Evolutionary conservation across 2,113 vertebrate genomes (phyloP).

Genomic region (Pseudorasbora parva): DNA sequence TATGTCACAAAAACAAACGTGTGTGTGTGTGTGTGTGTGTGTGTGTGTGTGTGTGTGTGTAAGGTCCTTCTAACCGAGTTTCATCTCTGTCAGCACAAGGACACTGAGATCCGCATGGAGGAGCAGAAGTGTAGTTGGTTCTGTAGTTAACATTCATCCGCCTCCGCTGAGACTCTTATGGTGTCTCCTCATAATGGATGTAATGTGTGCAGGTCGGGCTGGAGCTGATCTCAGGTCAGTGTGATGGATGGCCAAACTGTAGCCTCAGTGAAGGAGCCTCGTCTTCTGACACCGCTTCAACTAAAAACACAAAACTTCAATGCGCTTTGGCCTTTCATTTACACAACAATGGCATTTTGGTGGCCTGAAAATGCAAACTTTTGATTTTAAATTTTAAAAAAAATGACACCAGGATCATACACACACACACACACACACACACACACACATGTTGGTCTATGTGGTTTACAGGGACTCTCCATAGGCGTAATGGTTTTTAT

Average conservation of each 20-base stretch:
- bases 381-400: too few relatives aligned
- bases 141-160: slow-evolving; percentile 2
- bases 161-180: slow-evolving; percentile 19
- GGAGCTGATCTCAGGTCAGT: slow-evolving; percentile 49
- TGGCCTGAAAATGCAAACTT: too few relatives aligned
- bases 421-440: too few relatives aligned
- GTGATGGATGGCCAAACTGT: slow-evolving; percentile 65
- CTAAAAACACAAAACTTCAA: too few relatives aligned
- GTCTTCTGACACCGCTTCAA: neutral
- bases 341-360: too few relatives aligned
- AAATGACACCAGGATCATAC: too few relatives aligned
- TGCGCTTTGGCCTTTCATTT: too few relatives aligned
- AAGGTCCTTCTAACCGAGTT: neutral
- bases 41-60: neutral
- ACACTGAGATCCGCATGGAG: neutral
- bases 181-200: slow-evolving; percentile 64
- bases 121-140: slow-evolving; percentile 42
- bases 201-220: slow-evolving; percentile 52
- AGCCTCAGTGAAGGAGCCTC: slow-evolving; percentile 48
- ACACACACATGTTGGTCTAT: too few relatives aligned
- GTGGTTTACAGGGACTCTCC: too few relatives aligned
- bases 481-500: too few relatives aligned
- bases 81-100: slow-evolving; percentile 18
- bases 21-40: too few relatives aligned
- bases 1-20: too few relatives aligned